Evolutionary conservation across 1,140 invertebrate genomes (phyloP), one percentile per base, ranked within the genome.

Genomic region (Ceratitis capitata): DNA sequence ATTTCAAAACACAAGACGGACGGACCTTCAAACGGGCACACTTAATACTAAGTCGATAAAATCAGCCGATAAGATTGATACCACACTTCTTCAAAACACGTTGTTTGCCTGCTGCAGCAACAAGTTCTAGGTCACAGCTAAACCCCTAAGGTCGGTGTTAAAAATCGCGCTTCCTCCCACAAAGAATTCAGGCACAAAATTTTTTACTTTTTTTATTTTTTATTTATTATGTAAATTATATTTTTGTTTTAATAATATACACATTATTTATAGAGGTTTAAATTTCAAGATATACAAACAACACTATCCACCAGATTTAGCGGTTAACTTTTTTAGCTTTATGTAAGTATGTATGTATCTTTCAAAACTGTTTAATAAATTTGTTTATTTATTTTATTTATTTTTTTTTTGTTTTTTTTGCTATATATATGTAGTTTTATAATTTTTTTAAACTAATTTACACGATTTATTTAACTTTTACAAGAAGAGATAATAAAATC

Each of bases 171-270:
- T n/a, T n/a, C n/a, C 23, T 32, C 29, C 10, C 58, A 61, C 58
- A 23, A 61, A 14, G 26, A 61, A 61, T 14, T 7, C 7, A 49
- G 14, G 1, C n/a, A 61, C 0, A 32, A 9, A 29, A 19, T 69
- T 1, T n/a, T 16, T 35, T 26, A 35, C 0, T 7, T 3, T 39
- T 69, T 78, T 78, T 45, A n/a, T 47, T 45, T 78, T 74, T 78
- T n/a, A 23, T 78, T 78, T 78, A 78, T 78, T 78, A 78, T 45
- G 69, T 78, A 78, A 78, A 78, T 78, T 45, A 78, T 78, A 78
- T 78, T 78, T 78, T 78, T 78, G 45, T 78, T 78, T 47, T n/a
- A n/a, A n/a, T n/a, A 78, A 78, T 78, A 45, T 78, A 78, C 19
- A 78, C 69, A 45, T 47, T 78, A n/a, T 45, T 78, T 19, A 78